Percentiles rank a stretch among this genome's conserved stretches.
Evolutionary conservation across 1,140 invertebrate genomes (phyloP).

Genomic region (Drosophila sproati): DNA sequence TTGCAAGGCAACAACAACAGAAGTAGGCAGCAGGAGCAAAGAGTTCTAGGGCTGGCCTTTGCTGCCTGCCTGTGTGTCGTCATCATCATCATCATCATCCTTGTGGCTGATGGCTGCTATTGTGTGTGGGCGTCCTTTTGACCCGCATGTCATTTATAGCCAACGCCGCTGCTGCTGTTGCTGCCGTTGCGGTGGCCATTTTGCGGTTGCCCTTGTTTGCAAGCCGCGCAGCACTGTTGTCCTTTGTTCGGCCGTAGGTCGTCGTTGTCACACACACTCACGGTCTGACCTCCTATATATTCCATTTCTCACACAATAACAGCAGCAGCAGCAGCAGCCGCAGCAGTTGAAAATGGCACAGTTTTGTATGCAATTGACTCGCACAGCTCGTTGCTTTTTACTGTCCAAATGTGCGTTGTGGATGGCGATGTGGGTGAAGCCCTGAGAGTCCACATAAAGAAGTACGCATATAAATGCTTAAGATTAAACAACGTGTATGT

Average conservation of each 20-base stretch:
- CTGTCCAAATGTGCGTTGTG: conserved; percentile 67
- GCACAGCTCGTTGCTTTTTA: conserved; percentile 81
- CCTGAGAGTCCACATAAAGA: background rate
- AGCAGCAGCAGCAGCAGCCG: conserved; percentile 27
- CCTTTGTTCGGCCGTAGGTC: conserved; percentile 63
- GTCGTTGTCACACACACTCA: conserved; percentile 66
- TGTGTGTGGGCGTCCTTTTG: conserved; percentile 75
- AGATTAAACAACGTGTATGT: conserved; percentile 10
- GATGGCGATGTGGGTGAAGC: conserved; percentile 3
- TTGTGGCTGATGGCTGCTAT: conserved; percentile 16
- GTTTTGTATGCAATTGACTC: conserved; percentile 83
- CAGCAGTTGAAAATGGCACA: conserved; percentile 75
- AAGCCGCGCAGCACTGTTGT: conserved; percentile 33
- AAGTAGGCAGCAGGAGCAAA: conserved; percentile 12
- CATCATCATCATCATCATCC: conserved; percentile 21
- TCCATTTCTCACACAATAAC: conserved; percentile 26
- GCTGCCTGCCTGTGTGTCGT: conserved; percentile 50
- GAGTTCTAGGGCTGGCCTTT: conserved; percentile 24
- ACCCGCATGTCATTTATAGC: conserved; percentile 78
- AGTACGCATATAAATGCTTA: background rate
- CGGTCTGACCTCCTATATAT: conserved; percentile 17
- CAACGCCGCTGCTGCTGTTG: conserved; percentile 40
- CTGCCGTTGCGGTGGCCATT: conserved; percentile 74
- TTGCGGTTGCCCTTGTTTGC: conserved; percentile 68
- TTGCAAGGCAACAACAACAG: conserved; percentile 27